These are phyloP conservation scores for Cervus canadensis DNA, from an alignment of 2,113 vertebrate genomes.

Conservation along the genomic window DNA sequence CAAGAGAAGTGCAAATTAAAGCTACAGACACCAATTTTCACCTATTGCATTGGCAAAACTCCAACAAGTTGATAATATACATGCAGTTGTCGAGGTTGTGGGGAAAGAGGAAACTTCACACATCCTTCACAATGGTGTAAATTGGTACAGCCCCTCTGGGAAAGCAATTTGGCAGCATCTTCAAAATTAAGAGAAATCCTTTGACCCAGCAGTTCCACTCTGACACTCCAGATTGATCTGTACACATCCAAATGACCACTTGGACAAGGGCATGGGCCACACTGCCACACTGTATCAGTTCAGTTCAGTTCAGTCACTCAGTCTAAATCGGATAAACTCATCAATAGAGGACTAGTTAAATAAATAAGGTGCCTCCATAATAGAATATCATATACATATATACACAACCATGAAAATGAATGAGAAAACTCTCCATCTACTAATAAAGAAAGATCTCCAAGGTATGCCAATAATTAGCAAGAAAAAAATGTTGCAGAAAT, in stretches of 20 bases:
- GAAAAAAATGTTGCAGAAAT: background rate
- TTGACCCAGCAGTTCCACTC: background rate
- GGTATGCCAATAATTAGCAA: background rate
- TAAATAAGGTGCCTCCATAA: background rate
- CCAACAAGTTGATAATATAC: background rate
- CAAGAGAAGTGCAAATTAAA: conserved; percentile 50
- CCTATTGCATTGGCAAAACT: background rate
- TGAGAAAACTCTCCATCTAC: background rate
- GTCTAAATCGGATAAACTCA: background rate
- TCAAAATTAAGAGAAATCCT: conserved; percentile 27
- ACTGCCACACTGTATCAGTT: background rate
- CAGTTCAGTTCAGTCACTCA: background rate
- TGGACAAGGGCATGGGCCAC: background rate
- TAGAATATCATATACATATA: background rate
- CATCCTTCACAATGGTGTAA: background rate
- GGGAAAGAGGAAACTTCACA: background rate
- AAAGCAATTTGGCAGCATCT: background rate
- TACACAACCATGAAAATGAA: background rate
- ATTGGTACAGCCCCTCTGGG: background rate
- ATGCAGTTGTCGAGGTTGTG: background rate
- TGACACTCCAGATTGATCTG: background rate
- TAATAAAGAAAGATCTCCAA: background rate
- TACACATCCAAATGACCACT: background rate
- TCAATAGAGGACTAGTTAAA: background rate
- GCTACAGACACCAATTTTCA: conserved; percentile 43